Conservation (phyloP, 2,888 invertebrate species). For the Callinectes sapidus region DNA sequence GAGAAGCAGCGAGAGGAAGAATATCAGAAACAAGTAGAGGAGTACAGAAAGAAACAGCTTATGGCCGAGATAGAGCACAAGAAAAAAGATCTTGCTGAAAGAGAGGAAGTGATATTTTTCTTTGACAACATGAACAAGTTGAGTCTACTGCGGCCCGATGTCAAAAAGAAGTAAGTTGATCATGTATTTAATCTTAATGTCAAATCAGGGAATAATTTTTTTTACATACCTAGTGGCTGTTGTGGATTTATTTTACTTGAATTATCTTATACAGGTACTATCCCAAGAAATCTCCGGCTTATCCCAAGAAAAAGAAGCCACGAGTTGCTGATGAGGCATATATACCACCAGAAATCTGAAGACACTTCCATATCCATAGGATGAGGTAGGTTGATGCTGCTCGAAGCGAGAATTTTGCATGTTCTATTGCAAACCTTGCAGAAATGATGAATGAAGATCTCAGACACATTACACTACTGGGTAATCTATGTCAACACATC, state of each 20-base stretch:
- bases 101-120: slow-evolving; percentile 82
- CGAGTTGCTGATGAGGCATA: background rate
- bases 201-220: no score
- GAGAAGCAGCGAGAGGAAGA: slow-evolving; percentile 79
- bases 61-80: slow-evolving; percentile 80
- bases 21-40: slow-evolving; percentile 80
- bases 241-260: background rate
- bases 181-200: no score
- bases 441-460: no score
- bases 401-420: no score
- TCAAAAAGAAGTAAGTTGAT: slow-evolving; percentile 24
- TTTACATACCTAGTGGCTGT: background rate
- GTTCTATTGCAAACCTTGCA: no score
- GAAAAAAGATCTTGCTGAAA: slow-evolving; percentile 79
- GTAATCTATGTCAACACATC: no score
- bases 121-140: slow-evolving; percentile 88
- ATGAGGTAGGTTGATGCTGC: background rate
- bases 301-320: slow-evolving; percentile 6
- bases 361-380: background rate
- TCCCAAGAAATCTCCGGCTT: background rate
- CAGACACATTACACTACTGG: no score
- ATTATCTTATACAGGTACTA: background rate
- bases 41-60: slow-evolving; percentile 78
- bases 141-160: slow-evolving; percentile 78
- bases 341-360: background rate